phyloP scores from a whole-genome alignment of 2,888 invertebrate species.

The Rhamphomyia laevipes region DNA sequence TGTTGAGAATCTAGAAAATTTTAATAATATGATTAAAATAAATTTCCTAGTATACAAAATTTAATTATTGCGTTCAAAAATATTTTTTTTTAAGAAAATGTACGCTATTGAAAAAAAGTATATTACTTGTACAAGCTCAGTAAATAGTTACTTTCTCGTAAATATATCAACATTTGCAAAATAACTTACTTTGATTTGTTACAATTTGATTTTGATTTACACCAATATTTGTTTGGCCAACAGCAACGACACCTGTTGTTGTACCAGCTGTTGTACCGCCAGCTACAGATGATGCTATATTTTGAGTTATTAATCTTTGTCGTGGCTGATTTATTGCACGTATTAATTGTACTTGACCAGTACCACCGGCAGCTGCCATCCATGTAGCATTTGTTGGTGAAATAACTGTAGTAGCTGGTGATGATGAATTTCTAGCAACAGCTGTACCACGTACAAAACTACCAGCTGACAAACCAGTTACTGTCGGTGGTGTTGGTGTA shows the following conservation, averaged over 20 bases:
- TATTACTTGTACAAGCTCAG: too few species aligned
- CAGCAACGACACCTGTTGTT: constrained; percentile 18
- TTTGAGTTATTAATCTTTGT: constrained; percentile 34
- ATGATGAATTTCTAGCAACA: constrained; percentile 24
- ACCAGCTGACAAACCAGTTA: constrained; percentile 22
- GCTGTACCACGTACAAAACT: constrained; percentile 31
- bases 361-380: constrained; percentile 29
- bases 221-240: constrained; percentile 18
- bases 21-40: constrained; percentile 7
- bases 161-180: too few species aligned
- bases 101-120: too few species aligned
- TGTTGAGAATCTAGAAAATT: constrained; percentile 14
- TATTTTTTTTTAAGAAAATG: too few species aligned
- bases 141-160: too few species aligned
- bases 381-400: constrained; percentile 34
- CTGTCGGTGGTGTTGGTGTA: constrained; percentile 24
- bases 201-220: constrained; percentile 18
- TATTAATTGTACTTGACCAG: constrained; percentile 32
- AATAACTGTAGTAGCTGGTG: constrained; percentile 34
- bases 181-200: constrained; percentile 7
- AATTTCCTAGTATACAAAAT: too few species aligned
- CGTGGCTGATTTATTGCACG: constrained; percentile 32
- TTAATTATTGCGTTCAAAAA: too few species aligned
- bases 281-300: constrained; percentile 20
- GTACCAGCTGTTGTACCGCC: constrained; percentile 12